A percentile compares a stretch with the other conserved stretches of the same genome.
These are phyloP conservation scores for Crocallis elinguaria DNA, from an alignment of 2,888 invertebrate genomes.

Conservation along the genomic window DNA sequence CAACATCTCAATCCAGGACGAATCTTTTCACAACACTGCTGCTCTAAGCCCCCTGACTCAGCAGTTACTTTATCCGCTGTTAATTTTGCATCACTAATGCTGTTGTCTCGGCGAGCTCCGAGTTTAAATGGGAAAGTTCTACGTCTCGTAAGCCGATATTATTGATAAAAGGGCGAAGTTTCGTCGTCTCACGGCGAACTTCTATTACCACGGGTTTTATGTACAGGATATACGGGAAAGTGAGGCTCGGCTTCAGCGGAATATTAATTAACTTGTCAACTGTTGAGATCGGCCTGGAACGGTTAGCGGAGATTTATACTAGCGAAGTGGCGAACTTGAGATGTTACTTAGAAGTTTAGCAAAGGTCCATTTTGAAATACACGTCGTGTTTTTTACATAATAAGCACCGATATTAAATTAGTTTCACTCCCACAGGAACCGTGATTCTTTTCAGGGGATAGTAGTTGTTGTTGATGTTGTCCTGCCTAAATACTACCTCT, in stretches of 20 bases:
- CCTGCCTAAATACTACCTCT: too few species aligned
- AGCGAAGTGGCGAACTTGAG: too few species aligned
- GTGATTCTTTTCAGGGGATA: too few species aligned
- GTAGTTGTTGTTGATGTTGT: too few species aligned
- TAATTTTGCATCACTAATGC: conserved; percentile 25
- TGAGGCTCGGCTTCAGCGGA: conserved; percentile 9
- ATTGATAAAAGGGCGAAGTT: conserved; percentile 28
- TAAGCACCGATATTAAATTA: too few species aligned
- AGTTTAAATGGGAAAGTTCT: conserved; percentile 37
- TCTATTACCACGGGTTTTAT: conserved; percentile 20
- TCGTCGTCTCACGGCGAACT: conserved; percentile 14
- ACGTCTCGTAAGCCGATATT: conserved; percentile 33
- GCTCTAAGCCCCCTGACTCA: background rate
- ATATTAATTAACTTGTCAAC: conserved; percentile 27
- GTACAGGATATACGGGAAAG: conserved; percentile 15
- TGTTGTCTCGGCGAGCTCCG: conserved; percentile 18
- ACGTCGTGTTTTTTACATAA: too few species aligned
- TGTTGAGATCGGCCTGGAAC: conserved; percentile 13
- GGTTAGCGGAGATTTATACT: conserved; percentile 1
- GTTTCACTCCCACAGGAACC: too few species aligned
- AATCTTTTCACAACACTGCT: background rate
- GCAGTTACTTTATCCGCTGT: conserved; percentile 1
- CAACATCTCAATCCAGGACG: background rate
- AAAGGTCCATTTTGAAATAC: too few species aligned
- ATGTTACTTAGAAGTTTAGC: too few species aligned